These are phyloP conservation scores for Tetraodon nigroviridis DNA, from an alignment of 2,113 vertebrate genomes.

Conservation along the genomic window DNA sequence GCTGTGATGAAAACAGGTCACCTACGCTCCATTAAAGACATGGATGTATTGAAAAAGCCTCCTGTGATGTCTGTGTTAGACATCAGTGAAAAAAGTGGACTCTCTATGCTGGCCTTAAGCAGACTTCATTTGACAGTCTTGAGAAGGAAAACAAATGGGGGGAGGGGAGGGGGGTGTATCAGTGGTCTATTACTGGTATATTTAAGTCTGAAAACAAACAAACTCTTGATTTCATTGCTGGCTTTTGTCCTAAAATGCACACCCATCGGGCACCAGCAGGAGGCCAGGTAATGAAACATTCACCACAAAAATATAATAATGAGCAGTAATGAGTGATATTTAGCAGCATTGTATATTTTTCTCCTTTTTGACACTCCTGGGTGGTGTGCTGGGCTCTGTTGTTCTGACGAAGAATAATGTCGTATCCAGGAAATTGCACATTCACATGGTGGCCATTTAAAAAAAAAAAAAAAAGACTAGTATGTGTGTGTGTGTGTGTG, in stretches of 20 bases:
- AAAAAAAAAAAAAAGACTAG: not conserved
- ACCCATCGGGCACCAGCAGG: not conserved
- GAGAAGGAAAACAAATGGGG: not conserved
- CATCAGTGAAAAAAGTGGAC: too few species aligned
- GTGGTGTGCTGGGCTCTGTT: too few species aligned
- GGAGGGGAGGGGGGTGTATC: not conserved
- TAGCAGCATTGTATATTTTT: too few species aligned
- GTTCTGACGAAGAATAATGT: too few species aligned
- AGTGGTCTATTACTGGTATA: not conserved
- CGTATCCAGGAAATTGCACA: too few species aligned
- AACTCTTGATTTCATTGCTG: not conserved
- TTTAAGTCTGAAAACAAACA: not conserved
- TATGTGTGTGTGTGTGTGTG: too few species aligned
- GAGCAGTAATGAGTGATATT: too few species aligned
- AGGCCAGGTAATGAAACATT: too few species aligned
- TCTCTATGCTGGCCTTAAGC: too few species aligned
- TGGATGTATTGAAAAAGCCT: not conserved
- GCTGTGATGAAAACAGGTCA: not conserved
- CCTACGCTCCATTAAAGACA: not conserved
- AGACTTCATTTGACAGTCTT: too few species aligned
- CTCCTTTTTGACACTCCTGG: too few species aligned
- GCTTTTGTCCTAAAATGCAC: not conserved
- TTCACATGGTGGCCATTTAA: not conserved
- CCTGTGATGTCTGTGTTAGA: not conserved
- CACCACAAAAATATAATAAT: too few species aligned